Conservation (phyloP, 2,113 vertebrate genomes). For the Rissa tridactyla region DNA sequence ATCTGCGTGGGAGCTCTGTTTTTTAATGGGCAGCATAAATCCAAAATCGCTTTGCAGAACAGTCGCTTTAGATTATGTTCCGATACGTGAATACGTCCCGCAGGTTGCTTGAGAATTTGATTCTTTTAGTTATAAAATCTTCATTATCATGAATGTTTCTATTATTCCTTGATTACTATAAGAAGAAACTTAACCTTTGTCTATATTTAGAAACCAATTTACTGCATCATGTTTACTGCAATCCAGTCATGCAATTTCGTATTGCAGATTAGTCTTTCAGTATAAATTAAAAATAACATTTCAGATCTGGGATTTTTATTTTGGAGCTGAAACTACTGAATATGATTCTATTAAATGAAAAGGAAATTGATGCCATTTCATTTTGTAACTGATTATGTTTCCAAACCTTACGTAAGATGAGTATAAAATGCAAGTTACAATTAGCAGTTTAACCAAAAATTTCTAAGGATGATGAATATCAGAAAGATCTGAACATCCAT, state of each 20-base stretch:
- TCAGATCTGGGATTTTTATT: constrained; percentile 40
- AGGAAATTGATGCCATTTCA: constrained; percentile 2
- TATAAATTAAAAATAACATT: constrained; percentile 48
- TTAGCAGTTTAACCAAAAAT: neutral
- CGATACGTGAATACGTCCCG: neutral
- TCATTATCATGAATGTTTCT: constrained; percentile 37
- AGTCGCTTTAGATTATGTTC: neutral
- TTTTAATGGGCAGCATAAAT: neutral
- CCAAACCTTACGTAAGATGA: neutral
- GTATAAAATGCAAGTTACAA: neutral
- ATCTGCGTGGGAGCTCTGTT: neutral
- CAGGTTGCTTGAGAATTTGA: constrained; percentile 26
- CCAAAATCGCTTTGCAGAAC: neutral
- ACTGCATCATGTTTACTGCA: constrained; percentile 60
- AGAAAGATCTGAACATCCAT: neutral
- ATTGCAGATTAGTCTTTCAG: constrained; percentile 47
- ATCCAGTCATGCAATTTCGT: constrained; percentile 56
- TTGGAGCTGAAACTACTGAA: neutral
- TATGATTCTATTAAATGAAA: neutral
- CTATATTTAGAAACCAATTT: constrained; percentile 70
- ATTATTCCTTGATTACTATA: constrained; percentile 50
- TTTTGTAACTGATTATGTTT: neutral
- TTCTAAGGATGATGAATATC: neutral
- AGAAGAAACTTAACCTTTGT: constrained; percentile 36
- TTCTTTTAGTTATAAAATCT: constrained; percentile 43